A percentile compares a stretch with the other conserved stretches of the same genome.
These are phyloP conservation scores for Nemurella pictetii DNA, from an alignment of 2,888 invertebrate genomes.

Conservation along the genomic window DNA sequence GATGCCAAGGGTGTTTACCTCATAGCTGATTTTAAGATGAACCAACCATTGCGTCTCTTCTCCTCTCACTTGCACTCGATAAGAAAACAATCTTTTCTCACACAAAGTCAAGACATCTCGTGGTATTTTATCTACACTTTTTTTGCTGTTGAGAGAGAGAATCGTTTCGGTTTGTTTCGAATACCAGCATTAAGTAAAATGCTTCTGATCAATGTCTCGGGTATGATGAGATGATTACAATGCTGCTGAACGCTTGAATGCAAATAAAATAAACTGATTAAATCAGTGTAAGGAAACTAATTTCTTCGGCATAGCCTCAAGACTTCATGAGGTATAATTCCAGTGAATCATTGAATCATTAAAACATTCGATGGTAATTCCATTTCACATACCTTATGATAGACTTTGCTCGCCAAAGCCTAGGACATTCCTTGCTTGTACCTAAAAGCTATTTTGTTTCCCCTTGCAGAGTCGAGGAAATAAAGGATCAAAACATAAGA, in stretches of 20 bases:
- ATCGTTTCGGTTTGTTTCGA: not conserved
- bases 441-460: not conserved
- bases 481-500: conserved; percentile 41
- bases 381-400: not conserved
- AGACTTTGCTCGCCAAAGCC: not conserved
- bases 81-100: not conserved
- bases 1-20: conserved; percentile 9
- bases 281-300: not conserved
- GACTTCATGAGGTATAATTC: not conserved
- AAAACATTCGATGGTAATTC: not conserved
- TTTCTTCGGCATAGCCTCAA: not conserved
- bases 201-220: not conserved
- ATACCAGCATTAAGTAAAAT: not conserved
- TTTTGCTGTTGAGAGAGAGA: not conserved
- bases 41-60: not conserved
- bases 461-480: conserved; percentile 39
- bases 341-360: not conserved
- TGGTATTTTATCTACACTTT: not conserved
- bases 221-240: not conserved
- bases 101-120: not conserved
- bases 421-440: not conserved
- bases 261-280: not conserved
- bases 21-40: not conserved
- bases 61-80: conserved; percentile 1
- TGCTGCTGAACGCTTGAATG: not conserved